Percentiles rank a stretch among this genome's conserved stretches.
These are phyloP conservation scores for Spisula subtruncata DNA, from an alignment of 2,888 invertebrate genomes.

Conservation along the genomic window DNA sequence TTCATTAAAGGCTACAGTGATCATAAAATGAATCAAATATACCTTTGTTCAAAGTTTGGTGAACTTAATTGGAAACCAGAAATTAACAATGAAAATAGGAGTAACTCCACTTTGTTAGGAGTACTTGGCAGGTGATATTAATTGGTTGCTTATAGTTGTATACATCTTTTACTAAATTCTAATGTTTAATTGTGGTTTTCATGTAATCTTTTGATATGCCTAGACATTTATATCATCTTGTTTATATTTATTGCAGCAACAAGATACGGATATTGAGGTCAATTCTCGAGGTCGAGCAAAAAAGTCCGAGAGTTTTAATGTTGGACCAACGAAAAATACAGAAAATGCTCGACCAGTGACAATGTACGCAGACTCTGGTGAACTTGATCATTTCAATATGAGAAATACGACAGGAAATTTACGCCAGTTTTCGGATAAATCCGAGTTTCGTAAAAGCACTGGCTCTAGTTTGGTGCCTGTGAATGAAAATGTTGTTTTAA, in stretches of 20 bases:
- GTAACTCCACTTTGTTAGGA: too few species aligned
- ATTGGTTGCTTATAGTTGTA: too few species aligned
- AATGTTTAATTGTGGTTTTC: too few species aligned
- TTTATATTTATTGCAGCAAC: slow-evolving; percentile 31
- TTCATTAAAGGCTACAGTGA: too few species aligned
- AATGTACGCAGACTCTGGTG: slow-evolving; percentile 67
- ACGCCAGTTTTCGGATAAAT: slow-evolving; percentile 43
- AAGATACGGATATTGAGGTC: slow-evolving; percentile 42
- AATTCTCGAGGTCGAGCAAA: slow-evolving; percentile 20
- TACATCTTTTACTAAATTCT: too few species aligned
- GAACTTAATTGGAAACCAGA: too few species aligned
- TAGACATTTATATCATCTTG: too few species aligned
- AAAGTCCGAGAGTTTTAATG: slow-evolving; percentile 59
- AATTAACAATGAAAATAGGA: too few species aligned
- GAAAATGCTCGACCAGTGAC: slow-evolving; percentile 62
- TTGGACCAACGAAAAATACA: slow-evolving; percentile 1
- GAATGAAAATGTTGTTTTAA: slow-evolving; percentile 64
- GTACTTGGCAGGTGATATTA: too few species aligned
- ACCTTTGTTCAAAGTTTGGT: too few species aligned
- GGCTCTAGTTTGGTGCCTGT: slow-evolving; percentile 57
- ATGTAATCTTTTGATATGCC: too few species aligned
- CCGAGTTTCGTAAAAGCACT: slow-evolving; percentile 63
- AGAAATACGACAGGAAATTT: slow-evolving; percentile 63
- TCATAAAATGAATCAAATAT: too few species aligned
- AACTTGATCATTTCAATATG: slow-evolving; percentile 61